These are phyloP conservation scores for Anthonomus grandis DNA, from an alignment of 1,140 invertebrate species.

Conservation along the genomic window DNA sequence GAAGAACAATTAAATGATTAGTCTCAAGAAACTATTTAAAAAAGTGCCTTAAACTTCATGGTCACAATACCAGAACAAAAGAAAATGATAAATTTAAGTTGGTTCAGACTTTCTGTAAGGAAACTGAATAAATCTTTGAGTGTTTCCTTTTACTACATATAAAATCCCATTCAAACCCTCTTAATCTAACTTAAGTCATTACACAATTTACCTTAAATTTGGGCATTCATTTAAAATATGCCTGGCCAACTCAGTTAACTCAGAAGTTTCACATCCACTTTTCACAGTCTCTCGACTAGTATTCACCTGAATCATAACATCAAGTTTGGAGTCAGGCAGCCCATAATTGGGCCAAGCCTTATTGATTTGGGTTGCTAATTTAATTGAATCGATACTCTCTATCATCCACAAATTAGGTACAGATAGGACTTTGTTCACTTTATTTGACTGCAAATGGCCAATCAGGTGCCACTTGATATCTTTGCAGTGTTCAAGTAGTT, in stretches of 20 bases:
- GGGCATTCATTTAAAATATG: conserved; percentile 76
- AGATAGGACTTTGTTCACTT: conserved; percentile 79
- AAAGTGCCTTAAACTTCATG: too few species aligned
- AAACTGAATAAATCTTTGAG: too few species aligned
- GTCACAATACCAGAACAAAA: too few species aligned
- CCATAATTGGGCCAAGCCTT: conserved; percentile 67
- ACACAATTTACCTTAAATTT: conserved; percentile 56
- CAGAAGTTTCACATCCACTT: conserved; percentile 69
- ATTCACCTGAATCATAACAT: conserved; percentile 93
- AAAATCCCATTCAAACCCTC: too few species aligned
- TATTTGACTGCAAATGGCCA: conserved; percentile 91
- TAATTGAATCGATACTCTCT: conserved; percentile 84
- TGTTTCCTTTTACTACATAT: too few species aligned
- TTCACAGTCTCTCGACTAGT: conserved; percentile 95
- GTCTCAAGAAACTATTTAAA: too few species aligned
- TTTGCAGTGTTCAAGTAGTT: conserved; percentile 75
- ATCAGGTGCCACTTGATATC: conserved; percentile 98
- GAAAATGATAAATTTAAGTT: too few species aligned
- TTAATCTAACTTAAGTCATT: too few species aligned
- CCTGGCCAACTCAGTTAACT: conserved; percentile 65
- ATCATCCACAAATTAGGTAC: conserved; percentile 75
- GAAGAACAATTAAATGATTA: too few species aligned
- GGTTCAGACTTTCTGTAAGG: too few species aligned
- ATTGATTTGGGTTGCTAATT: conserved; percentile 77
- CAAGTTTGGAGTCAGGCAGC: conserved; percentile 59